These are phyloP conservation scores for Brachyptera putata DNA, from an alignment of 2,888 invertebrate genomes.

Conservation along the genomic window DNA sequence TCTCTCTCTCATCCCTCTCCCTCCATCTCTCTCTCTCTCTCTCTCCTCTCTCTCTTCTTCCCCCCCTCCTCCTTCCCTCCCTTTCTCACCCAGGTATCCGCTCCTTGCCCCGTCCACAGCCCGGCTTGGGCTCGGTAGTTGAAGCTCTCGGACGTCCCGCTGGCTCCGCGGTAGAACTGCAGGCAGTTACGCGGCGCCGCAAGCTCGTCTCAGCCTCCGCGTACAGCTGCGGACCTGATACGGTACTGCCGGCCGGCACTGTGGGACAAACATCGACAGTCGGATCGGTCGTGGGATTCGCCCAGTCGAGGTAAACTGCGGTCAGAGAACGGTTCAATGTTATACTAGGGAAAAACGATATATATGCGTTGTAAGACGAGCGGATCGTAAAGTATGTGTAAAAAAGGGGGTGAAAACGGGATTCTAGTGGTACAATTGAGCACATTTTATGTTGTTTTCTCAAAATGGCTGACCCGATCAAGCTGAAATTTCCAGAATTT, in stretches of 20 bases:
- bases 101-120: not conserved
- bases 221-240: conserved; percentile 55
- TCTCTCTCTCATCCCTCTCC: too few relatives aligned
- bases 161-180: conserved; percentile 58
- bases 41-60: too few relatives aligned
- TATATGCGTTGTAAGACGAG: too few relatives aligned
- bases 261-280: conserved; percentile 54
- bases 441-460: too few relatives aligned
- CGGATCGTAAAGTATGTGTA: too few relatives aligned
- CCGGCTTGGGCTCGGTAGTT: conserved; percentile 55
- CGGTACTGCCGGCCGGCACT: conserved; percentile 52
- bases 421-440: too few relatives aligned
- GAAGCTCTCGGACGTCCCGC: conserved; percentile 63
- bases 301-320: conserved; percentile 68
- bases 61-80: too few relatives aligned
- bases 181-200: conserved; percentile 58
- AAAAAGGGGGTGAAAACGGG: too few relatives aligned
- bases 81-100: conserved; percentile 4
- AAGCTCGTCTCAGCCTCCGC: conserved; percentile 39
- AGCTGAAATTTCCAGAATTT: too few relatives aligned
- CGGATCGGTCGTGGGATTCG: conserved; percentile 59
- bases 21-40: too few relatives aligned
- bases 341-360: too few relatives aligned
- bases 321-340: conserved; percentile 30
- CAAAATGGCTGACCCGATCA: too few relatives aligned